Evolutionary conservation across 2,888 invertebrate species (phyloP).

Genomic region (Dasypogon diadema): DNA sequence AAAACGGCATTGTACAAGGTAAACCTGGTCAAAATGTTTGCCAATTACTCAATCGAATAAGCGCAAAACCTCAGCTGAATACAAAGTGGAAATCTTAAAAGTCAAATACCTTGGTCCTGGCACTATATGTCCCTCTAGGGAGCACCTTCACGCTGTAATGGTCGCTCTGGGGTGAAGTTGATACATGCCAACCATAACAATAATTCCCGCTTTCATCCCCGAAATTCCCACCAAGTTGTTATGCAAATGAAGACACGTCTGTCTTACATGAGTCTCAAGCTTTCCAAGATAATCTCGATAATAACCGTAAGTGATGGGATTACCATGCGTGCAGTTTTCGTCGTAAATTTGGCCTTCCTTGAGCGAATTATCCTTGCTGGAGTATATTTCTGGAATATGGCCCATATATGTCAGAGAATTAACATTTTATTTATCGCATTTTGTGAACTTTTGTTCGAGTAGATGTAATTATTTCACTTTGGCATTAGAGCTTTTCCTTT

Average conservation of each 20-base stretch:
- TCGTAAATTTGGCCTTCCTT: conserved; percentile 22
- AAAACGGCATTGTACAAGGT: too few relatives aligned
- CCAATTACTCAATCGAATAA: conserved; percentile 32
- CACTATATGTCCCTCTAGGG: conserved; percentile 5
- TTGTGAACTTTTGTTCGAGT: neutral
- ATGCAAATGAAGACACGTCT: conserved; percentile 45
- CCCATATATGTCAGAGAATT: conserved; percentile 25
- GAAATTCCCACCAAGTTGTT: conserved; percentile 34
- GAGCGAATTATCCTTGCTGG: neutral
- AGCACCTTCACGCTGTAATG: conserved; percentile 2
- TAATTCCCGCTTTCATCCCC: conserved; percentile 42
- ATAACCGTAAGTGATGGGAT: conserved; percentile 43
- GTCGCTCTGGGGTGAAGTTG: conserved; percentile 7
- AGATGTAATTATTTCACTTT: too few relatives aligned
- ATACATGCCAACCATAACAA: conserved; percentile 33
- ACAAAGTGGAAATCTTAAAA: conserved; percentile 22
- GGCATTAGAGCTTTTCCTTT: too few relatives aligned
- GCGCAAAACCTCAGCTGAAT: conserved; percentile 29
- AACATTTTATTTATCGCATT: conserved; percentile 49
- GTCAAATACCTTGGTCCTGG: neutral
- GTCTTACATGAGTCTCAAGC: conserved; percentile 17
- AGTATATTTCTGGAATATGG: neutral
- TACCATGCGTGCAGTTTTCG: conserved; percentile 29
- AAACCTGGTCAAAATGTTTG: conserved; percentile 11
- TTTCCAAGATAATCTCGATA: conserved; percentile 28